A percentile compares a stretch with the other conserved stretches of the same genome.
Conservation (phyloP, 2,888 invertebrate species). For the Rotaria socialis region DNA sequence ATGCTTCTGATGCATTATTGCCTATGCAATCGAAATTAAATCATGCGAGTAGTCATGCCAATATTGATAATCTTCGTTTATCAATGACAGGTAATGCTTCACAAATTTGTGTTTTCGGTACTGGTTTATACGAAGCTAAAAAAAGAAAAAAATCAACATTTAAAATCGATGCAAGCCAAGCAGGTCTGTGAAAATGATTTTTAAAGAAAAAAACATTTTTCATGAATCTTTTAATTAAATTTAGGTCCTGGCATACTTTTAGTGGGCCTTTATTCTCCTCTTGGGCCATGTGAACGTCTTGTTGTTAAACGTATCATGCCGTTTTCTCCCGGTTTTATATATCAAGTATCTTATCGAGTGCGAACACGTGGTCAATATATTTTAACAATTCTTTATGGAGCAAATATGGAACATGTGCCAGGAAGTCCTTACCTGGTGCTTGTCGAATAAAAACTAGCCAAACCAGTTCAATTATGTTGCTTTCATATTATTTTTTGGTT, state of each 20-base stretch:
- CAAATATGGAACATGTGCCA: not conserved
- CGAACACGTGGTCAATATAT: conserved; percentile 11
- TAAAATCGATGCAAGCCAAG: conserved; percentile 20
- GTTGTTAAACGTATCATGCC: not conserved
- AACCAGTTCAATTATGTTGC: not conserved
- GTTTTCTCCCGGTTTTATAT: not conserved
- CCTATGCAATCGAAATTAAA: not conserved
- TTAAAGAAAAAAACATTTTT: not conserved
- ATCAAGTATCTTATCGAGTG: conserved; percentile 21
- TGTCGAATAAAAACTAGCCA: not conserved
- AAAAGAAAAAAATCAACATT: not conserved
- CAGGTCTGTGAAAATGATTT: not conserved
- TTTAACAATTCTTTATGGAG: conserved; percentile 25
- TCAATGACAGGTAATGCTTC: not conserved
- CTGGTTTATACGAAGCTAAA: conserved; percentile 19
- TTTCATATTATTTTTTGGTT: not conserved
- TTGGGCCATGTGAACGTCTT: conserved; percentile 9
- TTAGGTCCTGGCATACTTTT: not conserved
- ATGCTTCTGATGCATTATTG: not conserved
- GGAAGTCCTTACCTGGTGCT: conserved; percentile 2
- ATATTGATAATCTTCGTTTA: not conserved
- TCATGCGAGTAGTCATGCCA: not conserved
- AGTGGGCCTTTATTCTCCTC: conserved; percentile 1
- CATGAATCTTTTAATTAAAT: not conserved
- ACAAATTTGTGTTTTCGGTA: not conserved